Evolutionary conservation across 2,888 invertebrate genomes (phyloP), one percentile per base, ranked within the genome.

Genomic region (Serrognathus titanus): DNA sequence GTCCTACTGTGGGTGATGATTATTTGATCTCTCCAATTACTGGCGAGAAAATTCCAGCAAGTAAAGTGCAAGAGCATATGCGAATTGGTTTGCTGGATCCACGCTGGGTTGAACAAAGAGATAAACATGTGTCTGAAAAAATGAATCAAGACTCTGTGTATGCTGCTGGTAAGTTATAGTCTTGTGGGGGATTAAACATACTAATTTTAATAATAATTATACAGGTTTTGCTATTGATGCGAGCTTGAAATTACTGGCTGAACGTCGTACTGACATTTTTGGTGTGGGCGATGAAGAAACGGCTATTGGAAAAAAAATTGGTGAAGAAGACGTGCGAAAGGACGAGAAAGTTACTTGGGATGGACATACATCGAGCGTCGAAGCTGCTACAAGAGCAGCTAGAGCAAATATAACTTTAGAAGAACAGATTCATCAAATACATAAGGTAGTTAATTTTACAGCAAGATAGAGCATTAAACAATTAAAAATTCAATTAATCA

Each of bases 191-290:
- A 51, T 13, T 35, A 49, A 45, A 50, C n/a, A n/a, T 51, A 24
- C 20, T 53, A 53, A 51, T 50, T 59, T 48, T 48, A 43, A 77
- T 2, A 77, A 73, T 57, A 77, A 76, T 62, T 37, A 10, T 9
- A 13, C 71, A 74, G 85, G 92, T 50, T 87, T 93, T 24, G 94
- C 96, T n/a, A 97, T 99, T 70, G 96, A 97, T 73, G 93, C 93
- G 40, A 95, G 93, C 72, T 85, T 99, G 72, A 96, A 96, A 75
- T 89, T 94, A 74, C 82, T 99, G 70, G 99, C 99, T 0, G 98
- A 99, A 76, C 86, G 99, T 66, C 95, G 99, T 89, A 98, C 99
- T 1, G 99, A 99, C 83, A 99, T 99, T 79, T 99, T 99, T 80
- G 99, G 99, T 79, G 93, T 95, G 60, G 98, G 98, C 56, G 94